Conservation (phyloP, 2,113 vertebrate genomes). For the Rhadina sibilatrix region DNA sequence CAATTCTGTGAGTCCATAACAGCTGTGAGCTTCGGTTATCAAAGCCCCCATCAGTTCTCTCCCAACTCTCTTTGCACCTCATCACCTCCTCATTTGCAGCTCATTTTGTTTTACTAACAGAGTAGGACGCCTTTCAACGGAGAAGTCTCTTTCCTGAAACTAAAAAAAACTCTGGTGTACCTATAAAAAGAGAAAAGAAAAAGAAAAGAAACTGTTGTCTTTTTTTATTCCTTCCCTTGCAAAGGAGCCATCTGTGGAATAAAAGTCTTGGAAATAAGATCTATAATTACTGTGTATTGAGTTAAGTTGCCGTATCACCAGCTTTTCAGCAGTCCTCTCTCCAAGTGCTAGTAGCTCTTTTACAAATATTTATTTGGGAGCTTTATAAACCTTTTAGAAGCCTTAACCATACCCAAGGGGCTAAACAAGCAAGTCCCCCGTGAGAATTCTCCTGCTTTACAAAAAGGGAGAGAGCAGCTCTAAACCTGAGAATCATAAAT, state of each 20-base stretch:
- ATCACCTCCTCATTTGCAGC: not conserved
- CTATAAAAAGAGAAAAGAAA: not conserved
- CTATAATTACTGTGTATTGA: not conserved
- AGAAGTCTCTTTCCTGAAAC: not conserved
- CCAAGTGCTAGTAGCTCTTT: not conserved
- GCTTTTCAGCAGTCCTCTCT: not conserved
- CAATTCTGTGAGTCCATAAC: fast-evolving
- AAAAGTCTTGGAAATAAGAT: not conserved
- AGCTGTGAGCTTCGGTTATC: not conserved
- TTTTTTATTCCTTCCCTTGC: not conserved
- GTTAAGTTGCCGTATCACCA: not conserved
- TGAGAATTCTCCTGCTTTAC: not conserved
- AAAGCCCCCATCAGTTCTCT: not conserved
- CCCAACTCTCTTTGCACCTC: not conserved
- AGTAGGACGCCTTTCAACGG: fast-evolving
- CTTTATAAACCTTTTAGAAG: not conserved
- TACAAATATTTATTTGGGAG: not conserved
- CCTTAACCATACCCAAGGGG: not conserved
- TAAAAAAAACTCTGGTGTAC: not conserved
- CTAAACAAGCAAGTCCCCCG: not conserved
- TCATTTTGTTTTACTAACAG: not conserved
- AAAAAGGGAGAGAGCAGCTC: not conserved
- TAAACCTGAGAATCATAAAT: not conserved
- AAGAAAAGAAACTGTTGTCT: too few relatives aligned
- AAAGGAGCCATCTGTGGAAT: not conserved